Evolutionary conservation across 2,113 vertebrate genomes (phyloP).

Genomic region (Casuarius casuarius): DNA sequence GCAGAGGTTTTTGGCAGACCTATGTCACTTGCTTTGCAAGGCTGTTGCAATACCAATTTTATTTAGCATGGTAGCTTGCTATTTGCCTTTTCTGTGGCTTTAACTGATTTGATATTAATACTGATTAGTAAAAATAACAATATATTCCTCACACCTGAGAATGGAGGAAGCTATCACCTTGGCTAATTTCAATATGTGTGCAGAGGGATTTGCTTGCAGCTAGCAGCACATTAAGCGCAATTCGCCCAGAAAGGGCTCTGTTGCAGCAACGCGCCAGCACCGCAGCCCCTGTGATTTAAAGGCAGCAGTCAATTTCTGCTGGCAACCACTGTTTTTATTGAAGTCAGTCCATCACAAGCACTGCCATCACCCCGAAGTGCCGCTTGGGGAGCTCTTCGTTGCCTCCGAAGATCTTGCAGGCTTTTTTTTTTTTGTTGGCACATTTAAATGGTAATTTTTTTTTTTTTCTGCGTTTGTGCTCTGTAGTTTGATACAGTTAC

Average conservation of each 20-base stretch:
- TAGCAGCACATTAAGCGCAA: not conserved
- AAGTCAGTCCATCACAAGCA: not conserved
- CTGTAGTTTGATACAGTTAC: not conserved
- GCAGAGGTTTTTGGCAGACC: slow-evolving; percentile 2
- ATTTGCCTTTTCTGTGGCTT: not conserved
- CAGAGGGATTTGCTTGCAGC: not conserved
- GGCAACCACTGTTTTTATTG: not conserved
- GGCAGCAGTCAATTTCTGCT: not conserved
- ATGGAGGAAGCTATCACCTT: not conserved
- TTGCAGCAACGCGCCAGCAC: not conserved
- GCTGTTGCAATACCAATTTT: not conserved
- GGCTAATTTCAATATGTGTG: not conserved
- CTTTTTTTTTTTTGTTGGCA: not conserved
- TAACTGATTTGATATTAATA: slow-evolving; percentile 33
- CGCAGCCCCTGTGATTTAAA: not conserved
- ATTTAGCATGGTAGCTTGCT: not conserved
- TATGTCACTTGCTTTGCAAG: slow-evolving; percentile 20
- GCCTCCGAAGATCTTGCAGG: not conserved
- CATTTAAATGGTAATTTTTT: not conserved
- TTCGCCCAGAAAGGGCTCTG: not conserved
- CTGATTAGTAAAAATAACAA: not conserved
- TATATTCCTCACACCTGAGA: not conserved
- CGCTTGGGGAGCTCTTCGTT: too few species aligned
- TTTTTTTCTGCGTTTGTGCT: not conserved
- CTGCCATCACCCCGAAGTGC: too few species aligned